phyloP scores from a whole-genome alignment of 2,113 vertebrate species.

The Dipodomys ordii region DNA sequence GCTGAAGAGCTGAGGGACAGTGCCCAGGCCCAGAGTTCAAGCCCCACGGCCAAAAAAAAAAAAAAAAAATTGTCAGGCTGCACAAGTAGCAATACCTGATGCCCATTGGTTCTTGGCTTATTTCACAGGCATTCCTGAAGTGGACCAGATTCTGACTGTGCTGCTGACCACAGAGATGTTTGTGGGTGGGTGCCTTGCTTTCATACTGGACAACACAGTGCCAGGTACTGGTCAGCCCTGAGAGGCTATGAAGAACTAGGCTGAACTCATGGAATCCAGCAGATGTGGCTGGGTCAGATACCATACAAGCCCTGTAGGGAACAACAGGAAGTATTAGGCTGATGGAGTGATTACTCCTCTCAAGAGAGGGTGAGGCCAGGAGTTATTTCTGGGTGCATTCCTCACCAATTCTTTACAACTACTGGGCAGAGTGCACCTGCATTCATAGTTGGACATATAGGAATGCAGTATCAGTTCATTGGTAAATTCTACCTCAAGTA shows the following conservation, averaged over 20 bases:
- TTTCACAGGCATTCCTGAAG: constrained; percentile 90
- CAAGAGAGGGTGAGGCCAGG: not conserved
- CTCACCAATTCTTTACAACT: not conserved
- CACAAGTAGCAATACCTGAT: not conserved
- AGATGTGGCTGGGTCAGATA: not conserved
- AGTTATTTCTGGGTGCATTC: not conserved
- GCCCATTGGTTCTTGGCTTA: not conserved
- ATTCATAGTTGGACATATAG: constrained; percentile 8
- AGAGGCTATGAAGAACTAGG: not conserved
- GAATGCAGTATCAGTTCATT: constrained; percentile 16
- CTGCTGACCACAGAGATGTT: constrained; percentile 98
- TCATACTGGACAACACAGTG: constrained; percentile 96
- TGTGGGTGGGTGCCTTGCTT: constrained; percentile 95
- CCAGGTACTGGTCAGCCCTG: constrained; percentile 88
- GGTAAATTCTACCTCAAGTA: constrained; percentile 33
- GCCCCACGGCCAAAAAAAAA: too few species aligned
- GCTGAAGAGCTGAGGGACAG: too few species aligned
- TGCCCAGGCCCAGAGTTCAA: too few species aligned
- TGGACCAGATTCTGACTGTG: constrained; percentile 97
- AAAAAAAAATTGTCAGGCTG: not conserved
- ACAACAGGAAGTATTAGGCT: not conserved
- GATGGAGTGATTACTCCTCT: too few species aligned
- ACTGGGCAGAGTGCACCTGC: not conserved
- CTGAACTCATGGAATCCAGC: not conserved
- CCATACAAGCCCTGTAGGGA: not conserved